Evolutionary conservation across 2,797 vertebrate genomes (phyloP).

Genomic region (Poeciliopsis gracilis): DNA sequence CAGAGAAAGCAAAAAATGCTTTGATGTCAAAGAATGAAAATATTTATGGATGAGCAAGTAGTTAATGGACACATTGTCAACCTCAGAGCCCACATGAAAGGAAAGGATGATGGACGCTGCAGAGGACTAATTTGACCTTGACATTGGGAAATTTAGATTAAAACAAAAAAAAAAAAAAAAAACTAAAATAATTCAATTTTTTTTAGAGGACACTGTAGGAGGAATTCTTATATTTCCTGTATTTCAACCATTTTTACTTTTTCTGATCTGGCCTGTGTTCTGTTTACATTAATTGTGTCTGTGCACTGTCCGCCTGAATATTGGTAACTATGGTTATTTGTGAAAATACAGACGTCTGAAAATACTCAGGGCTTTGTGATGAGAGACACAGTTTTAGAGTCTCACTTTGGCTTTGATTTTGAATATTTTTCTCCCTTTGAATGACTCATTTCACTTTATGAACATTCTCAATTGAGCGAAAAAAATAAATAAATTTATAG

Average conservation of each 20-base stretch:
- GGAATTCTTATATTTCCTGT: background rate
- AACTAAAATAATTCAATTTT: background rate
- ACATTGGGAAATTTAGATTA: background rate
- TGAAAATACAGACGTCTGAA: background rate
- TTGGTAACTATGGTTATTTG: background rate
- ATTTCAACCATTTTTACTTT: background rate
- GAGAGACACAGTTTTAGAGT: background rate
- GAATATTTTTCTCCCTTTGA: background rate
- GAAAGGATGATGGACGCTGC: background rate
- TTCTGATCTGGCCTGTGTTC: background rate
- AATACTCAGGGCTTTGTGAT: background rate
- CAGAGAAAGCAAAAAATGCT: background rate
- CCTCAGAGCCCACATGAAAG: background rate
- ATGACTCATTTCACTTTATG: background rate
- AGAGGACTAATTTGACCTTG: background rate
- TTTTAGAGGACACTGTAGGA: background rate
- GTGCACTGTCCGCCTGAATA: background rate
- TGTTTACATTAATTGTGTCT: background rate
- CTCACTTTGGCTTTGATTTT: background rate
- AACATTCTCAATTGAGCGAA: background rate
- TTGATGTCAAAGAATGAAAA: conserved; percentile 16
- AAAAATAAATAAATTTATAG: background rate
- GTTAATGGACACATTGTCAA: conserved; percentile 26
- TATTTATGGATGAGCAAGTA: conserved; percentile 21
- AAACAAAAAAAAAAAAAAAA: background rate